A percentile compares a stretch with the other conserved stretches of the same genome.
Evolutionary conservation across 1,140 invertebrate species (phyloP).

Genomic region (Drosophila nigrodunni): DNA sequence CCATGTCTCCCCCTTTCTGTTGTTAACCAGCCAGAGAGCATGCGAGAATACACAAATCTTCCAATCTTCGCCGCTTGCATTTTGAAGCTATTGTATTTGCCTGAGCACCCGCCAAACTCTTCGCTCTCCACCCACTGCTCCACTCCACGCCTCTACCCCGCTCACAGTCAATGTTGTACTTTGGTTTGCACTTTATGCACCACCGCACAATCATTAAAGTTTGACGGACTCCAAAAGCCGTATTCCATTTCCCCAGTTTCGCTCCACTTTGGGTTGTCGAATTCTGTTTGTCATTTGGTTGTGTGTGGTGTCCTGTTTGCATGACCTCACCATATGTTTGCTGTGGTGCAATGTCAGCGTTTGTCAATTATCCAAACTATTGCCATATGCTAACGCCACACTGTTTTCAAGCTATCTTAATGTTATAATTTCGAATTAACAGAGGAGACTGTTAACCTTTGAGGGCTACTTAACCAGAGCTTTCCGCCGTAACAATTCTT

Average conservation of each 20-base stretch:
- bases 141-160: not conserved
- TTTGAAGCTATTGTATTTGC: slow-evolving; percentile 31
- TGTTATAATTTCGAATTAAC: not conserved
- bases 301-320: slow-evolving; percentile 7
- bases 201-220: slow-evolving; percentile 79
- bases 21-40: not conserved
- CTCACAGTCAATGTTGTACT: slow-evolving; percentile 70
- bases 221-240: slow-evolving; percentile 57
- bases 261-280: slow-evolving; percentile 13
- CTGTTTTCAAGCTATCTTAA: not conserved
- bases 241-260: slow-evolving; percentile 11
- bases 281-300: slow-evolving; percentile 63
- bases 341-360: slow-evolving; percentile 31
- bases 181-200: slow-evolving; percentile 71
- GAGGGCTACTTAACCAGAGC: no score
- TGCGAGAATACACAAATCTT: slow-evolving; percentile 32
- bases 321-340: slow-evolving; percentile 34
- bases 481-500: no score
- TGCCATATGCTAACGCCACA: slow-evolving; percentile 29
- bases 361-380: slow-evolving; percentile 55
- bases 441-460: not conserved
- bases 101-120: not conserved
- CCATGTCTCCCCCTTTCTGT: not conserved
- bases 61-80: slow-evolving; percentile 5
- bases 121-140: not conserved